A percentile compares a stretch with the other conserved stretches of the same genome.
Evolutionary conservation across 2,888 invertebrate species (phyloP).

Genomic region (Metallyticus violacea): DNA sequence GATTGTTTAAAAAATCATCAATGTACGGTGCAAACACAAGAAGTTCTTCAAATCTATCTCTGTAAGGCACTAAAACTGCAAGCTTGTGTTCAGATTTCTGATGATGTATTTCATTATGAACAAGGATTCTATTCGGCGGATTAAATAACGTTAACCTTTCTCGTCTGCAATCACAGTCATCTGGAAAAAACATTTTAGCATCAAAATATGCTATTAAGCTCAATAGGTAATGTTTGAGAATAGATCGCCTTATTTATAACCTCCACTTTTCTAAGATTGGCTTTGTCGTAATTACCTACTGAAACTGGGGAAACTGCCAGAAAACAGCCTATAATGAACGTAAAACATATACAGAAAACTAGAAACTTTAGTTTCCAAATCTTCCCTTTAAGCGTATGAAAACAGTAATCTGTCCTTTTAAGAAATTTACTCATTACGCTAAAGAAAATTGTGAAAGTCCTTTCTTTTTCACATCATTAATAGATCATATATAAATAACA

Average conservation of each 20-base stretch:
- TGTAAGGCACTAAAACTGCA: constrained; percentile 90
- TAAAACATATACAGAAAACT: constrained; percentile 46
- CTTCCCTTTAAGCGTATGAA: constrained; percentile 3
- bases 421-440: constrained; percentile 1
- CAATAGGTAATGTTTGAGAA: neutral
- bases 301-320: constrained; percentile 47
- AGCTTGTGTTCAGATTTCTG: constrained; percentile 54
- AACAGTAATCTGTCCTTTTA: neutral
- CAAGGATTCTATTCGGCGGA: neutral
- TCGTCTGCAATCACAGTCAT: neutral
- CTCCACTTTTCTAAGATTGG: neutral
- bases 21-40: constrained; percentile 89
- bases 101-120: neutral
- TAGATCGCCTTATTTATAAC: neutral
- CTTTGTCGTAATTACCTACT: constrained; percentile 42
- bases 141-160: neutral
- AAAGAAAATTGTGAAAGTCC: neutral
- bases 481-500: neutral
- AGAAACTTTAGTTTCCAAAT: constrained; percentile 38
- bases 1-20: constrained; percentile 74
- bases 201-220: neutral
- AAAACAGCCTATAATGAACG: constrained; percentile 47
- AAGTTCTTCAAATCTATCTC: constrained; percentile 96
- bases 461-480: neutral
- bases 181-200: neutral